Evolutionary conservation across 2,888 invertebrate species (phyloP).

Genomic region (Tortricodes alternella): DNA sequence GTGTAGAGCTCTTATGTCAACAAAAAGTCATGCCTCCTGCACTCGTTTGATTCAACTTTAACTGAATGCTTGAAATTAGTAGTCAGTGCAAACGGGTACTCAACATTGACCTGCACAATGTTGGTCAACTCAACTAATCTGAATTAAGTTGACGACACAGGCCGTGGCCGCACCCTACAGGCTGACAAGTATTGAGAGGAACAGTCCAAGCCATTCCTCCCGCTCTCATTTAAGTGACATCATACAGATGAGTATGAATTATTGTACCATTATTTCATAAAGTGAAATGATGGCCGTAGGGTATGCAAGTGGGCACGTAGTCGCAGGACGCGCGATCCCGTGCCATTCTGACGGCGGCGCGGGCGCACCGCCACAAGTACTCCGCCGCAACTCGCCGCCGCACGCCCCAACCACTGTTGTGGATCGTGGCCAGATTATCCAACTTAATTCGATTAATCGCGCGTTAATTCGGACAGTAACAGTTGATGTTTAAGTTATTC

Average conservation of each 20-base stretch:
- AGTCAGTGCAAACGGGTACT: too few relatives aligned
- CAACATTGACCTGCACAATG: too few relatives aligned
- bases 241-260: slow-evolving; percentile 16
- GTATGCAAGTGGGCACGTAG: slow-evolving; percentile 38
- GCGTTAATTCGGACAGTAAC: slow-evolving; percentile 3
- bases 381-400: slow-evolving; percentile 42
- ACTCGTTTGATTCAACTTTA: too few relatives aligned
- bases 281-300: slow-evolving; percentile 55
- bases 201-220: background rate
- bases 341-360: slow-evolving; percentile 58
- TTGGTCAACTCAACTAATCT: too few relatives aligned
- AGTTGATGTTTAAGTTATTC: background rate
- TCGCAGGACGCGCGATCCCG: slow-evolving; percentile 65
- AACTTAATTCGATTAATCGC: slow-evolving; percentile 2
- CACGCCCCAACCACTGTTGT: slow-evolving; percentile 36
- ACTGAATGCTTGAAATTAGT: too few relatives aligned
- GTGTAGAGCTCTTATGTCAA: too few relatives aligned
- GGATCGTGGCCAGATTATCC: slow-evolving; percentile 5
- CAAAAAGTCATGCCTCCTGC: too few relatives aligned
- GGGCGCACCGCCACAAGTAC: slow-evolving; percentile 49
- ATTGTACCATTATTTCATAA: slow-evolving; percentile 55
- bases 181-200: background rate
- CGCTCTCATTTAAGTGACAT: slow-evolving; percentile 13
- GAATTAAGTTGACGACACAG: too few relatives aligned
- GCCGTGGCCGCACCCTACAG: background rate